Conservation (phyloP, 2,888 invertebrate genomes). For the Odontocolon sp. region DNA sequence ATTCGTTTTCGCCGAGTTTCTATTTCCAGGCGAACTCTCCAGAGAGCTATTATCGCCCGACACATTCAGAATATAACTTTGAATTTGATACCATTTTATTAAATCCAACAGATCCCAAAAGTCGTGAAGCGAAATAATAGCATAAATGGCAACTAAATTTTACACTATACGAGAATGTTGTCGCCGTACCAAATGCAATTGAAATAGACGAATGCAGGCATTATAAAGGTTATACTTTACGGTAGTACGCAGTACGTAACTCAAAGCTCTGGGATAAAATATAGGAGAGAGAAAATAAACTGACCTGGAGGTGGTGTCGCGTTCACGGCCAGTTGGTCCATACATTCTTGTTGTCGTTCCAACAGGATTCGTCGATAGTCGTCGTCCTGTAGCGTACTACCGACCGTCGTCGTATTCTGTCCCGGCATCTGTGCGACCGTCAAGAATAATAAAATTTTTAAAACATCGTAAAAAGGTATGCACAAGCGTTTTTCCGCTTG, state of each 20-base stretch:
- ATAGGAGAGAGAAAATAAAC: conserved; percentile 30
- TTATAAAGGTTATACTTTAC: too few relatives aligned
- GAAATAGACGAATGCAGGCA: neutral
- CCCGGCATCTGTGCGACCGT: conserved; percentile 69
- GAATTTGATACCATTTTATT: too few relatives aligned
- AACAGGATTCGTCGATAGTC: conserved; percentile 68
- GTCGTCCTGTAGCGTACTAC: conserved; percentile 72
- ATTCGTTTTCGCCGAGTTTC: too few relatives aligned
- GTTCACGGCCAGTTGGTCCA: conserved; percentile 66
- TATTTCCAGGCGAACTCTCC: too few relatives aligned
- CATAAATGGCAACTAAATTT: neutral
- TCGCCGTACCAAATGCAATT: neutral
- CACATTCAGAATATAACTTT: too few relatives aligned
- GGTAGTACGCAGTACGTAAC: too few relatives aligned
- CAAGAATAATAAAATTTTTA: conserved; percentile 30
- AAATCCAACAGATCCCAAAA: too few relatives aligned
- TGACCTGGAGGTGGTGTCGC: conserved; percentile 71
- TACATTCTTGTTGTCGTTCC: conserved; percentile 70
- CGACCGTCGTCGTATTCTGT: conserved; percentile 70
- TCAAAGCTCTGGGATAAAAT: too few relatives aligned
- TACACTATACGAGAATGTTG: neutral
- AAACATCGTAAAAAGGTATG: neutral
- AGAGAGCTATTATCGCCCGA: too few relatives aligned
- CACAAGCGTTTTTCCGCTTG: neutral
- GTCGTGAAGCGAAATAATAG: too few relatives aligned